phyloP scores from a whole-genome alignment of 2,888 invertebrate species.

The Eupithecia vulgata region DNA sequence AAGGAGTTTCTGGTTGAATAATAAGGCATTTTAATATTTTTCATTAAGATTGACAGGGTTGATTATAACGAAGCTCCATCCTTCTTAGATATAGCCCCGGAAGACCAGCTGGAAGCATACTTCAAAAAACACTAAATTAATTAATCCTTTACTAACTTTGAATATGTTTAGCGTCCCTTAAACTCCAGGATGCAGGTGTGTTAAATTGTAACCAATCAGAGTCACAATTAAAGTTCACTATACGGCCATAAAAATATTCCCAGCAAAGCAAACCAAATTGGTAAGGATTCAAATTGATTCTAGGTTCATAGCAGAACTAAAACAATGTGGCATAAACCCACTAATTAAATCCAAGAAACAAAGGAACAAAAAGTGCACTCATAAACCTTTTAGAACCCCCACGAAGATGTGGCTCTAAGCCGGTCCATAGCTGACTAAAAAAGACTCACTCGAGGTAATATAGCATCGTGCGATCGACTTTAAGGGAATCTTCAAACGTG shows the following conservation, averaged over 20 bases:
- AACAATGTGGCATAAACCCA: slow-evolving; percentile 68
- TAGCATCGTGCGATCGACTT: slow-evolving; percentile 70
- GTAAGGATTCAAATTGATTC: slow-evolving; percentile 39
- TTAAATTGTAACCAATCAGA: slow-evolving; percentile 22
- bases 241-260: slow-evolving; percentile 36
- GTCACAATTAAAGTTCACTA: slow-evolving; percentile 36
- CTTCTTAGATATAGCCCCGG: slow-evolving; percentile 45
- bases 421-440: slow-evolving; percentile 66
- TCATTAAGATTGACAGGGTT: slow-evolving; percentile 81
- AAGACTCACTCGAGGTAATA: slow-evolving; percentile 65
- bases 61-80: slow-evolving; percentile 66
- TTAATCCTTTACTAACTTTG: slow-evolving; percentile 5
- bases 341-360: slow-evolving; percentile 75
- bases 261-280: slow-evolving; percentile 34
- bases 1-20: slow-evolving; percentile 77
- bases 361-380: slow-evolving; percentile 69
- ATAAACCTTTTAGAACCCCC: slow-evolving; percentile 78
- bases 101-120: slow-evolving; percentile 17
- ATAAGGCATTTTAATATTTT: slow-evolving; percentile 79
- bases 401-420: slow-evolving; percentile 62
- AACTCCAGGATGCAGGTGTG: slow-evolving; percentile 7
- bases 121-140: slow-evolving; percentile 7
- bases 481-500: slow-evolving; percentile 68
- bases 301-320: slow-evolving; percentile 54
- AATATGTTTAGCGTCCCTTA: slow-evolving; percentile 4